phyloP scores from a whole-genome alignment of 2,888 invertebrate species.

The Ramazzottius varieornatus region DNA sequence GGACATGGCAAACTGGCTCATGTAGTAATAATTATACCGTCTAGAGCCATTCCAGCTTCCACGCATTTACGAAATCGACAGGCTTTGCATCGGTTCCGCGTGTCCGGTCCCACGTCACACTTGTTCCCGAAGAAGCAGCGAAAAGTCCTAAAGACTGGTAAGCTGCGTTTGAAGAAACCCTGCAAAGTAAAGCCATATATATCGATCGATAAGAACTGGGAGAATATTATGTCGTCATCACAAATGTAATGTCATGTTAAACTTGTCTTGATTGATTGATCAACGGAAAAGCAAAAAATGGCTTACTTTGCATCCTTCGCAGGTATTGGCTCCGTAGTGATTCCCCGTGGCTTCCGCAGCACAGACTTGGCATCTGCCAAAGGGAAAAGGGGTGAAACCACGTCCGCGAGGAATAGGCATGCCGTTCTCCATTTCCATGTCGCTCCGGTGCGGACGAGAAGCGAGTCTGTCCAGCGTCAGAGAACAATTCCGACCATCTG shows the following conservation, averaged over 20 bases:
- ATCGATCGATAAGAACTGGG: neutral
- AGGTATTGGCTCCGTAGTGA: conserved; percentile 4
- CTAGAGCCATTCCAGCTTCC: conserved; percentile 19
- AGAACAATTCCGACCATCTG: too few species aligned
- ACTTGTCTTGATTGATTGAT: too few species aligned
- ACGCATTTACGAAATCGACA: conserved; percentile 19
- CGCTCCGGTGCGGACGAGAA: too few species aligned
- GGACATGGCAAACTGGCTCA: neutral
- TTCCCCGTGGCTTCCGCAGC: conserved; percentile 3
- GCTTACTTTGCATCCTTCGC: conserved; percentile 5
- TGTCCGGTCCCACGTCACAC: conserved; percentile 18
- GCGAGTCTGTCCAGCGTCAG: too few species aligned
- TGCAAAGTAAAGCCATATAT: conserved; percentile 9
- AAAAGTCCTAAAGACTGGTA: conserved; percentile 17
- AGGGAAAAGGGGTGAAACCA: neutral
- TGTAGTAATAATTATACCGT: too few species aligned
- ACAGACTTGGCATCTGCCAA: neutral
- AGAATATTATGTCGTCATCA: too few species aligned
- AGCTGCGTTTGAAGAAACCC: conserved; percentile 22
- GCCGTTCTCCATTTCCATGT: neutral
- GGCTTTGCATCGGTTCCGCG: conserved; percentile 20
- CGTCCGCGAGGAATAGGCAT: neutral
- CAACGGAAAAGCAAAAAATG: too few species aligned
- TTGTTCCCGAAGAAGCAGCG: conserved; percentile 19
- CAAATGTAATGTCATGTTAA: too few species aligned